phyloP scores from a whole-genome alignment of 1,140 invertebrate genomes.

The Oedothorax gibbosus region DNA sequence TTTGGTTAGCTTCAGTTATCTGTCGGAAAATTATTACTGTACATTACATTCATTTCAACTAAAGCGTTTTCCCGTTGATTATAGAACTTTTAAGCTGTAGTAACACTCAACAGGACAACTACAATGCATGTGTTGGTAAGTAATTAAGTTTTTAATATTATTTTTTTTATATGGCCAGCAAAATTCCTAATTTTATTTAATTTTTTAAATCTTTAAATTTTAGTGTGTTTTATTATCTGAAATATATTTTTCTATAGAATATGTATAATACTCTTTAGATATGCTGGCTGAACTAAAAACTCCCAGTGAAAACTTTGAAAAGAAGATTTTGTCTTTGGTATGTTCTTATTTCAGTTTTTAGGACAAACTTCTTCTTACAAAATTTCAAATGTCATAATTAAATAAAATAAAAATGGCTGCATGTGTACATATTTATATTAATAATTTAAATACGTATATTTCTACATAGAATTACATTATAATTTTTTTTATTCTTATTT shows the following conservation, averaged over 20 bases:
- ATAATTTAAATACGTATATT: no score
- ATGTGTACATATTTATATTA: no score
- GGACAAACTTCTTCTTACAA: not conserved
- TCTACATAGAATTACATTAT: not conserved
- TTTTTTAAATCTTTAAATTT: no score
- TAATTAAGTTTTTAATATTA: not conserved
- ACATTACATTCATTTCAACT: slow-evolving; percentile 22
- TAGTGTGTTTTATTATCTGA: not conserved
- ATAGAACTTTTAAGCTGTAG: slow-evolving; percentile 81
- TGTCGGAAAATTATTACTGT: not conserved
- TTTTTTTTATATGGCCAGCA: no score
- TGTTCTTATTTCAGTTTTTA: slow-evolving; percentile 23
- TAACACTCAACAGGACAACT: slow-evolving; percentile 79
- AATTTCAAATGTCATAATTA: no score
- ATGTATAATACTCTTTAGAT: slow-evolving; percentile 5
- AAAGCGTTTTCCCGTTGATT: slow-evolving; percentile 54
- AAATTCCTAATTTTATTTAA: no score
- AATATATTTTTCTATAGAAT: not conserved
- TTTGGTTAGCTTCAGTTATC: not conserved
- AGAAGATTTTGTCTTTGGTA: slow-evolving; percentile 17
- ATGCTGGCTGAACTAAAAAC: slow-evolving; percentile 10
- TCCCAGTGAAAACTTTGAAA: slow-evolving; percentile 21
- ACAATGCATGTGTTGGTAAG: slow-evolving; percentile 76
- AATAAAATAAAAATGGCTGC: no score
- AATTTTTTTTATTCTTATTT: not conserved